Evolutionary conservation across 2,797 vertebrate species (phyloP).

Genomic region (Megalops cyprinoides): DNA sequence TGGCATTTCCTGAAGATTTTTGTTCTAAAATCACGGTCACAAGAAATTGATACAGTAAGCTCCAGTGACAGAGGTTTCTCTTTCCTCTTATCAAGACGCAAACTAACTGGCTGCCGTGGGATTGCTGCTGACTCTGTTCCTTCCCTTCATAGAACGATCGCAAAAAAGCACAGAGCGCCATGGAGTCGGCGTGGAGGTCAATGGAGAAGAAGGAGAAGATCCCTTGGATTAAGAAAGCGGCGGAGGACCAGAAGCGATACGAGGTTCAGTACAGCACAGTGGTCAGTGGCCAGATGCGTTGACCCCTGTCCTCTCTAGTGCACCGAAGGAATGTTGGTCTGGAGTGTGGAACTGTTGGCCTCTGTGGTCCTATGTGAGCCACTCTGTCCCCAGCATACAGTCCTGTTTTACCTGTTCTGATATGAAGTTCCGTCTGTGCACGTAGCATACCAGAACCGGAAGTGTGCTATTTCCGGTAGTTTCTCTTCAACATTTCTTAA

Average conservation of each 20-base stretch:
- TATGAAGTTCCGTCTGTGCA: no score
- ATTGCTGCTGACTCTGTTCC: neutral
- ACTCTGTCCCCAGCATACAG: no score
- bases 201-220: conserved; percentile 85
- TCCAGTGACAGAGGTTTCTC: neutral
- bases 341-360: conserved; percentile 56
- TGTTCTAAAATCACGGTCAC: neutral
- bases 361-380: no score
- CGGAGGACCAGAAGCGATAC: conserved; percentile 82
- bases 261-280: conserved; percentile 74
- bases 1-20: neutral
- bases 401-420: no score
- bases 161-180: conserved; percentile 72
- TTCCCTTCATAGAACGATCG: conserved; percentile 67
- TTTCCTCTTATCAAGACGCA: neutral
- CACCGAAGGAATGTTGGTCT: conserved; percentile 56
- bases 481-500: no score
- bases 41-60: no score
- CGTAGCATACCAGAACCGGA: no score
- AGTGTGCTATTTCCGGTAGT: no score
- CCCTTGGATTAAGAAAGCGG: conserved; percentile 81
- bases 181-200: conserved; percentile 76
- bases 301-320: conserved; percentile 56
- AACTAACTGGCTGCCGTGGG: neutral
- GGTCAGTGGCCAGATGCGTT: conserved; percentile 68